Percentiles rank a stretch among this genome's conserved stretches.
phyloP scores from a whole-genome alignment of 1,140 invertebrate species.

The Zaprionus ghesquierei region DNA sequence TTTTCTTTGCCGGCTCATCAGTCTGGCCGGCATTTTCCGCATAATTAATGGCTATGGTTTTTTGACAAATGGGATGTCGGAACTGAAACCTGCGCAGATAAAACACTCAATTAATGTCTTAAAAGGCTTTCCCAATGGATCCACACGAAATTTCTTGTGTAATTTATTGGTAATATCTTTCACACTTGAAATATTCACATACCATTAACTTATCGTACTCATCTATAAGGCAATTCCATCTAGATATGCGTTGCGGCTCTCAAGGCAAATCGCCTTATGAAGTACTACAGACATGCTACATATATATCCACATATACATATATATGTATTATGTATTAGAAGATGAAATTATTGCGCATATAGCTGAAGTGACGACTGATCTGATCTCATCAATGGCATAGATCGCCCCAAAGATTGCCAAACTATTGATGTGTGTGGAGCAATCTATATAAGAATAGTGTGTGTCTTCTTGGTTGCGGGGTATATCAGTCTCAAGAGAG shows the following conservation, averaged over 20 bases:
- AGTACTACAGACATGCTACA: no score
- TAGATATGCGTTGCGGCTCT: neutral
- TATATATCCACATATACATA: neutral
- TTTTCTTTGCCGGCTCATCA: neutral
- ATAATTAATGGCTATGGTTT: constrained; percentile 13
- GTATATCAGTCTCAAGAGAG: constrained; percentile 31
- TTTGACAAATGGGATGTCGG: constrained; percentile 16
- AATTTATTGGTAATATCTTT: constrained; percentile 9
- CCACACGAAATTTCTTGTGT: neutral
- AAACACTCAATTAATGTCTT: constrained; percentile 28
- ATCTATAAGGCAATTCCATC: constrained; percentile 3
- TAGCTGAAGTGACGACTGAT: constrained; percentile 60
- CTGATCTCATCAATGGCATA: constrained; percentile 73
- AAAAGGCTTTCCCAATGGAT: neutral
- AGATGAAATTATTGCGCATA: constrained; percentile 10
- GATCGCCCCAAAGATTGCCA: constrained; percentile 50
- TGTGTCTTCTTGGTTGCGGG: constrained; percentile 28
- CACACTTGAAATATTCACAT: constrained; percentile 27
- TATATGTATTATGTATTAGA: constrained; percentile 7
- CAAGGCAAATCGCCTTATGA: constrained; percentile 11
- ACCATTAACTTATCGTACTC: neutral
- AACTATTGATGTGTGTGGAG: constrained; percentile 53
- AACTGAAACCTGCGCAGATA: constrained; percentile 8
- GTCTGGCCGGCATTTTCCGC: neutral
- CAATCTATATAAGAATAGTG: constrained; percentile 7